Base-by-base conservation (phyloP, 1,140 invertebrate species). In the Drosophila sp. region DNA sequence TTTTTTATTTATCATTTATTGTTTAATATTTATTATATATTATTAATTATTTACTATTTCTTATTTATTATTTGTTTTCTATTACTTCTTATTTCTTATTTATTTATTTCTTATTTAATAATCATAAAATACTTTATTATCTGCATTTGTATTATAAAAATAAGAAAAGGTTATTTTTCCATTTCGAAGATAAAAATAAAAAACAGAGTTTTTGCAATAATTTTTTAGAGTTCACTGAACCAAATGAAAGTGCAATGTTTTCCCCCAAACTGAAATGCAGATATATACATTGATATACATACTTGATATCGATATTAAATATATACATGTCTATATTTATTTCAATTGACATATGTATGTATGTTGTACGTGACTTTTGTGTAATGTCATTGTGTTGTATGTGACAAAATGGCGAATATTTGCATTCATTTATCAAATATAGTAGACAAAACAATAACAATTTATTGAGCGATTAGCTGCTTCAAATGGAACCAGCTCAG, bases 311-410 rank as follows among this genome's bases (percentile, higher is more conserved):
- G 4, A 50, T 61, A 14, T 34, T 51, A 40, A 45, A 40, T 45
- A 57, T 56, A 25, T 59, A 63, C 11, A 1, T 14, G 18, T n/a
- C 41, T 41, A 29, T 54, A 18, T 41, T 40, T 32, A 4, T 14
- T 16, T 25, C 7, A n/a, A 27, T 29, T 25, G 50, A 27, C 18
- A 14, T 29, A 13, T 65, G 32, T 64, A 25, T 48, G n/a, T n/a
- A n/a, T n/a, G n/a, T n/a, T n/a, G n/a, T 36, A 83, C 80, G 80
- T 83, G 80, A 79, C 80, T 72, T 84, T 61, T 79, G 50, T 62
- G 43, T 57, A 62, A 64, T 61, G 58, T 65, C 27, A 13, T 16
- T 69, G 46, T 14, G 36, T 72, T 45, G 63, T 83, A 83, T 84
- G 80, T 83, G 80, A 79, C 80, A 58, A 54, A 72, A 72, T 72